Evolutionary conservation across 2,888 invertebrate genomes (phyloP).

Genomic region (Ectemnius continuus): DNA sequence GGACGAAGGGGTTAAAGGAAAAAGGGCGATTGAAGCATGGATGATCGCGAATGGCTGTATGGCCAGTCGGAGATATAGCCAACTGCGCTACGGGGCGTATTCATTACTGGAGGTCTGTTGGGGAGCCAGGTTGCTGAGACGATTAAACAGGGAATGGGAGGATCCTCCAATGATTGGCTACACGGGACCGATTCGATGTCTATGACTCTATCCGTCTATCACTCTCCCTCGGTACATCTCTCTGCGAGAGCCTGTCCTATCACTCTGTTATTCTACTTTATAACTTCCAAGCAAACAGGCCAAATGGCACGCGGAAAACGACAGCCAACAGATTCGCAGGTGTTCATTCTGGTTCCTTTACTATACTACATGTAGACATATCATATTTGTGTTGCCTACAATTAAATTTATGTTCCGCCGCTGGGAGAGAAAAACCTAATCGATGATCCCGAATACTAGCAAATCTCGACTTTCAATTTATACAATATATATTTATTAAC

Average conservation of each 20-base stretch:
- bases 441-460: too few species aligned
- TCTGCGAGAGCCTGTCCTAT: conserved; percentile 32
- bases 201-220: conserved; percentile 56
- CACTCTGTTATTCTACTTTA: conserved; percentile 45
- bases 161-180: conserved; percentile 72
- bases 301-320: too few species aligned
- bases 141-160: conserved; percentile 74
- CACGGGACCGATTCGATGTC: conserved; percentile 64
- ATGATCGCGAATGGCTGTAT: conserved; percentile 46
- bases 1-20: too few species aligned
- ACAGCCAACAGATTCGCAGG: too few species aligned
- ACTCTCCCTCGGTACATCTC: conserved; percentile 36
- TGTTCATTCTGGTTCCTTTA: too few species aligned
- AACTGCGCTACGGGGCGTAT: conserved; percentile 61
- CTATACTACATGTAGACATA: too few species aligned
- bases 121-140: conserved; percentile 67
- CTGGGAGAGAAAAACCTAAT: too few species aligned
- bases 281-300: conserved; percentile 8
- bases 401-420: too few species aligned
- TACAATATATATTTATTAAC: too few species aligned
- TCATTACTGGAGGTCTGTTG: conserved; percentile 54
- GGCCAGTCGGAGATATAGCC: conserved; percentile 61
- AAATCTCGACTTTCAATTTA: too few species aligned
- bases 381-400: too few species aligned
- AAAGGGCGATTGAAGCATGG: too few species aligned